A percentile compares a stretch with the other conserved stretches of the same genome.
Evolutionary conservation across 2,888 invertebrate species (phyloP).

Genomic region (Ophioninae sp.): DNA sequence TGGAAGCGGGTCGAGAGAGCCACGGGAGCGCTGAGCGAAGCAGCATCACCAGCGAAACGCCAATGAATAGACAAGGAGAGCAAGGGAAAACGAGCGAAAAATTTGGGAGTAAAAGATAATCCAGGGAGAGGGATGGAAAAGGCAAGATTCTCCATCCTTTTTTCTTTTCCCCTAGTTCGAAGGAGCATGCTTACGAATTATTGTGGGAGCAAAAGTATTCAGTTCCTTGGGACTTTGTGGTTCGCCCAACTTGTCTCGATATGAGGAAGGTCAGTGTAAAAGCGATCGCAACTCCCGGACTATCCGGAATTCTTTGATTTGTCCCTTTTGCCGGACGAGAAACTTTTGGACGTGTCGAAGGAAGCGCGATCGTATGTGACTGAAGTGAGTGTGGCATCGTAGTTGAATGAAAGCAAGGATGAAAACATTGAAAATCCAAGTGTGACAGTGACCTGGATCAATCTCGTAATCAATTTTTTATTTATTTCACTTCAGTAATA

Average conservation of each 20-base stretch:
- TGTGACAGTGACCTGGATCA: too few relatives aligned
- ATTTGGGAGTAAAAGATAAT: slow-evolving; percentile 5
- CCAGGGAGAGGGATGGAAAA: neutral
- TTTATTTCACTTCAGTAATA: too few relatives aligned
- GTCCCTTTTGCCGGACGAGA: slow-evolving; percentile 3
- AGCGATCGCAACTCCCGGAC: slow-evolving; percentile 20
- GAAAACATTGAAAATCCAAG: too few relatives aligned
- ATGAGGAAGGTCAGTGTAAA: slow-evolving; percentile 8
- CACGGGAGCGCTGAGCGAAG: slow-evolving; percentile 43
- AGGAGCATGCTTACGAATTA: slow-evolving; percentile 5
- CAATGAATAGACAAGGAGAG: slow-evolving; percentile 49
- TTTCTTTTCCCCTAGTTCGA: neutral
- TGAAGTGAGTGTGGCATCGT: too few relatives aligned
- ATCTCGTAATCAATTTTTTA: too few relatives aligned
- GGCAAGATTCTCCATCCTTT: neutral
- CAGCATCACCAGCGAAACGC: slow-evolving; percentile 52
- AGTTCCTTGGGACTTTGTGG: slow-evolving; percentile 2
- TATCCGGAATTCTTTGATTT: slow-evolving; percentile 7
- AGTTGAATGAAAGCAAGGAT: too few relatives aligned
- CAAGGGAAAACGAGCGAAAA: slow-evolving; percentile 6
- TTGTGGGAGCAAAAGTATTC: slow-evolving; percentile 33
- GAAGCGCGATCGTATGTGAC: neutral
- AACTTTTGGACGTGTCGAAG: neutral
- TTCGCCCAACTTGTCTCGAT: neutral
- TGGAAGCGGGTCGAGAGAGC: slow-evolving; percentile 58